A percentile compares a stretch with the other conserved stretches of the same genome.
Evolutionary conservation across 2,888 invertebrate species (phyloP).

Genomic region (Amphiduros pacificus): DNA sequence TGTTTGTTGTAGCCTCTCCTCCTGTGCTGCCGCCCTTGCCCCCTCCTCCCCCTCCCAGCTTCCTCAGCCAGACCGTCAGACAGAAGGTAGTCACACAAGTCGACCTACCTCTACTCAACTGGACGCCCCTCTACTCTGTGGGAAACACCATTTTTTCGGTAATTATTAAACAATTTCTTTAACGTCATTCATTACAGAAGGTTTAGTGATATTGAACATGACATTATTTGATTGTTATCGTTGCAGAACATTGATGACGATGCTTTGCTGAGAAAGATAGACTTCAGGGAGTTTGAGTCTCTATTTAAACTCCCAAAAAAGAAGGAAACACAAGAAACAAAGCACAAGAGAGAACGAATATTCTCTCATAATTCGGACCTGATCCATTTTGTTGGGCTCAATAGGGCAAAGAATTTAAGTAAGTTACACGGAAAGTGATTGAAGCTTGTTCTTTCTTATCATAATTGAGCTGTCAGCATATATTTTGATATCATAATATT

Average conservation of each 20-base stretch:
- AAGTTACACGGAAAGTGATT: too few species aligned
- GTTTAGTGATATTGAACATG: too few species aligned
- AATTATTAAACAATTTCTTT: background rate
- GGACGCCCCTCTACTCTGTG: slow-evolving; percentile 25
- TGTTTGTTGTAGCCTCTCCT: background rate
- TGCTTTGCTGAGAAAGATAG: slow-evolving; percentile 12
- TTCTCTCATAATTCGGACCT: background rate
- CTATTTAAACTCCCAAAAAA: slow-evolving; percentile 19
- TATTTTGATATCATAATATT: too few species aligned
- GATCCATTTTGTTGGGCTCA: slow-evolving; percentile 21
- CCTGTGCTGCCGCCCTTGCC: too few species aligned
- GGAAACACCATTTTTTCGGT: slow-evolving; percentile 24
- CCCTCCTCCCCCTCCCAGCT: slow-evolving; percentile 7
- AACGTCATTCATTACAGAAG: too few species aligned
- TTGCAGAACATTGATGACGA: slow-evolving; percentile 18
- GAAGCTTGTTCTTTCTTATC: too few species aligned
- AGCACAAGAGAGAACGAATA: background rate
- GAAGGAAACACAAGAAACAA: background rate
- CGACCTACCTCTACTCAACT: slow-evolving; percentile 28
- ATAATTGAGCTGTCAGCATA: too few species aligned
- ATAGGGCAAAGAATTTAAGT: slow-evolving; percentile 28
- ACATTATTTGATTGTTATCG: background rate
- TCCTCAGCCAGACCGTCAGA: background rate
- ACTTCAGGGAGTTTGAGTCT: slow-evolving; percentile 24
- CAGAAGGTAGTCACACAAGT: background rate